Base-by-base conservation (phyloP, 2,797 vertebrate genomes). In the Cossypha caffra region DNA sequence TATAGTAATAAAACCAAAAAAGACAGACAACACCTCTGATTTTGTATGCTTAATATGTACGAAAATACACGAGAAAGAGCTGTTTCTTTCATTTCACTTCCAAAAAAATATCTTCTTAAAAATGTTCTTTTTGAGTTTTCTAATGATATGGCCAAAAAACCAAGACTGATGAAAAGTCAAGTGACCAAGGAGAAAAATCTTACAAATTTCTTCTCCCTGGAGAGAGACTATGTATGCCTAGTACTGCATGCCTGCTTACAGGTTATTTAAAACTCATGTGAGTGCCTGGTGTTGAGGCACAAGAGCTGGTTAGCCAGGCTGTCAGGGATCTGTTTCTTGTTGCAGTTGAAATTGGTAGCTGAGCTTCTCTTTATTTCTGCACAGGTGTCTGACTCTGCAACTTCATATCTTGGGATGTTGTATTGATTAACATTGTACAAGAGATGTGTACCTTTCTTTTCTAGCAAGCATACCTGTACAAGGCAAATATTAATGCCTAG, bases 401-500 rank as follows among this genome's bases (percentile, higher is more conserved):
- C 59, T 90, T 92, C 64, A 6, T 91, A 69, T 68, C 68, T 86
- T 64, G 54, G 20, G 33, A 68, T 90, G 28, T 51, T 68, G 40
- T 83, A 64, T 94, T 91, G 91, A 95, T 94, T 92, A 95, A 88
- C 77, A 91, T 42, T 58, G 82, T 91, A 86, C 75, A 64, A 80
- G 80, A 57, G 57, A 88, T 38, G 28, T 48, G 72, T 68, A 23
- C 71, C 24, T 75, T 83, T 89, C 78, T 83, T 89, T 86, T 20
- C 69, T 33, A 73, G 73, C 26, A 52, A 83, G 55, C n/a, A 10
- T 79, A 96, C 84, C 77, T 82, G 84, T 86, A 86, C 76, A 88
- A 84, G 69, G 62, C 87, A 86, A 91, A 86, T 93, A 95, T 95
- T 88, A 95, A 92, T 42, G 89, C 92, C 92, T 77, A 31, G 47